phyloP scores from a whole-genome alignment of 35 echinoderm and acorn worm species.

The Apostichopus japonicus region DNA sequence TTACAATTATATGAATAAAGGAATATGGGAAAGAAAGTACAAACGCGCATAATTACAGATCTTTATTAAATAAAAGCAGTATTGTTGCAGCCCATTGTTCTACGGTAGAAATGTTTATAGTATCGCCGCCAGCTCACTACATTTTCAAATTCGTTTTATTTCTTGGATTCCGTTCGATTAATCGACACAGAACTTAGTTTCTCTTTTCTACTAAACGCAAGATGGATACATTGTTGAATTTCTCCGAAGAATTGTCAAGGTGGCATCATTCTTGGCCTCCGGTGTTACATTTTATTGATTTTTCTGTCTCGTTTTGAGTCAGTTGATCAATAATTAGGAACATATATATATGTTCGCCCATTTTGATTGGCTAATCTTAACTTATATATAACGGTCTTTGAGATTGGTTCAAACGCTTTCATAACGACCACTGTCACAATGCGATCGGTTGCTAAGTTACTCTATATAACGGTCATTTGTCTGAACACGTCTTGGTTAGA shows the following conservation, averaged over 20 bases:
- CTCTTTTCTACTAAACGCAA: not conserved
- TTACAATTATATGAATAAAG: too few relatives aligned
- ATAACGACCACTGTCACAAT: not conserved
- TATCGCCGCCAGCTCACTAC: not conserved
- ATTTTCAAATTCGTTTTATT: not conserved
- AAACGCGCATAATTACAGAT: too few relatives aligned
- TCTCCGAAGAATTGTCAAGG: not conserved
- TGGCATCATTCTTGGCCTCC: not conserved
- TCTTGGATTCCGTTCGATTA: not conserved
- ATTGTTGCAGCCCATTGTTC: too few relatives aligned
- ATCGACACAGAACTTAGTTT: not conserved
- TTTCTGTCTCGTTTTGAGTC: not conserved
- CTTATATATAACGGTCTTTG: not conserved
- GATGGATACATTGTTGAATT: not conserved
- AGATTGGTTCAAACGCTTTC: not conserved
- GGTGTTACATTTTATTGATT: not conserved
- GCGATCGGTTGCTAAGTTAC: not conserved
- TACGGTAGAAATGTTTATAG: too few relatives aligned
- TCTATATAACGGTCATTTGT: slow-evolving; percentile 4
- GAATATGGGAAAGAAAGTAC: too few relatives aligned
- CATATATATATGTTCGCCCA: not conserved
- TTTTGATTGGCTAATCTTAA: not conserved
- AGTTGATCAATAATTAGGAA: not conserved
- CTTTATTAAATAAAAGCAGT: too few relatives aligned
- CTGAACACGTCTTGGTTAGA: not conserved